A percentile compares a stretch with the other conserved stretches of the same genome.
phyloP scores from a whole-genome alignment of 2,797 vertebrate genomes.

The Smutsia gigantea region DNA sequence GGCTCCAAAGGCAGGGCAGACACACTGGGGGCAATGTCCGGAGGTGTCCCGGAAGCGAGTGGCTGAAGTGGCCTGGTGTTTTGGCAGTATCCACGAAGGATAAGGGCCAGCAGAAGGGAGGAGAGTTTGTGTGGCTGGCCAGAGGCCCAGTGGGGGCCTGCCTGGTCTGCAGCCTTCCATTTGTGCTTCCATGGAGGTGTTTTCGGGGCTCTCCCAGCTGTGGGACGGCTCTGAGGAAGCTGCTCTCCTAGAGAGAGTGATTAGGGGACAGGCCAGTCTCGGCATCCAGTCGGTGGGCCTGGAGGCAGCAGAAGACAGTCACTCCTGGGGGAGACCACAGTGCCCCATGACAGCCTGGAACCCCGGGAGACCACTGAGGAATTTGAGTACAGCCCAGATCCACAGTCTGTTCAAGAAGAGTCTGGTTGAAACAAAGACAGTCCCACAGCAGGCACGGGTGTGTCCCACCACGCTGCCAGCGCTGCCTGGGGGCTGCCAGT shows the following conservation, averaged over 20 bases:
- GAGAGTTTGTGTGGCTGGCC: not conserved
- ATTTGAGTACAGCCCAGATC: not conserved
- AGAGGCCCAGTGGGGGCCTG: fast-evolving
- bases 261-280: not conserved
- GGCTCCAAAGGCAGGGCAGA: not conserved
- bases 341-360: not conserved
- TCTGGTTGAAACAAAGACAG: no score
- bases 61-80: not conserved
- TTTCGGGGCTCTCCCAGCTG: not conserved
- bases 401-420: not conserved
- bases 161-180: not conserved
- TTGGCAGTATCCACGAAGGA: not conserved
- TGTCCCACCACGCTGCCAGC: not conserved
- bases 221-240: not conserved
- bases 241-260: not conserved
- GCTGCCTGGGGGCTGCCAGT: not conserved
- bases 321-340: not conserved
- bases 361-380: not conserved
- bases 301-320: not conserved
- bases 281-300: not conserved
- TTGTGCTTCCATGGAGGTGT: not conserved
- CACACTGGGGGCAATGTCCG: fast-evolving
- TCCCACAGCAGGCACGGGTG: fast-evolving
- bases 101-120: not conserved
- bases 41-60: not conserved